phyloP scores from a whole-genome alignment of 2,113 vertebrate genomes.

The Podocnemis expansa region DNA sequence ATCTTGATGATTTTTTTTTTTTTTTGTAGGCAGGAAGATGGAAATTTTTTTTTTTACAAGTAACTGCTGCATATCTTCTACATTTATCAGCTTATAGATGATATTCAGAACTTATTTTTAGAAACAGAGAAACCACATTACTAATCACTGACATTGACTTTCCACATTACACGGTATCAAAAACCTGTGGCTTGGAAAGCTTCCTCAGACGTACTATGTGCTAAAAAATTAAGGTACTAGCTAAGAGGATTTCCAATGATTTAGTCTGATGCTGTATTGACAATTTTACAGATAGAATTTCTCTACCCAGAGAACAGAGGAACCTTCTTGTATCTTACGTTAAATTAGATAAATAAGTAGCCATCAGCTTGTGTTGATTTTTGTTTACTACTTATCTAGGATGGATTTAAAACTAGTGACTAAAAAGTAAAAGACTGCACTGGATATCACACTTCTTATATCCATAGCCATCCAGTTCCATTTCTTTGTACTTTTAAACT shows the following conservation, averaged over 20 bases:
- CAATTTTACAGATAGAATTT: background rate
- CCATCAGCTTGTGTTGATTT: background rate
- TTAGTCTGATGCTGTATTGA: background rate
- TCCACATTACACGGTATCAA: background rate
- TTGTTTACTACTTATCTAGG: background rate
- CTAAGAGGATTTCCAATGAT: background rate
- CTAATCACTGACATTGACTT: background rate
- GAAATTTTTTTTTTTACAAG: no score
- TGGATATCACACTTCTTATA: background rate
- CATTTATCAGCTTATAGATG: no score
- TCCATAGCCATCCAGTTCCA: background rate
- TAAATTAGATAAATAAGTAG: background rate
- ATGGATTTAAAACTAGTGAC: background rate
- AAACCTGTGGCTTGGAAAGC: background rate
- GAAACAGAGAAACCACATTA: background rate
- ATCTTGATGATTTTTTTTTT: no score
- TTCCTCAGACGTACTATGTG: background rate
- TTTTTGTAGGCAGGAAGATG: no score
- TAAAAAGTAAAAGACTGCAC: background rate
- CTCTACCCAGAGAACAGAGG: background rate
- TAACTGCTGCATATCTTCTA: no score
- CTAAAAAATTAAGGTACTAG: background rate
- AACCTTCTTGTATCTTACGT: background rate
- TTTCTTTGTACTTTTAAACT: background rate
- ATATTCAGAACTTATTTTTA: no score